A percentile compares a stretch with the other conserved stretches of the same genome.
These are phyloP conservation scores for Isoperla grammatica DNA, from an alignment of 2,888 invertebrate species.

Conservation along the genomic window DNA sequence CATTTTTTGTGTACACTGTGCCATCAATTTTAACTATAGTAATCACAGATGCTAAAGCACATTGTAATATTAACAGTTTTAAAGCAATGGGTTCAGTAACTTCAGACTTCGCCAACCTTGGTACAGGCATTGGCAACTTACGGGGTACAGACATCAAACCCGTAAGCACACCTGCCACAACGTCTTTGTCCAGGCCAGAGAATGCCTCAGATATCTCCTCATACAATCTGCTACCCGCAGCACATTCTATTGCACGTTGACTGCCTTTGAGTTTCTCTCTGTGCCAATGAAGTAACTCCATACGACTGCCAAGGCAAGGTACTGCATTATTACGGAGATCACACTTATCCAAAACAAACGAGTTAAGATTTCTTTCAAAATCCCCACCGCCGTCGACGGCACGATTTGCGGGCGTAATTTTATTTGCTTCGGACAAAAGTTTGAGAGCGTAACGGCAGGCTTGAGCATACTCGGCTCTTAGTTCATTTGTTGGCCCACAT, in stretches of 20 bases:
- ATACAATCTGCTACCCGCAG: neutral
- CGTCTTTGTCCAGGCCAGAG: conserved; percentile 9
- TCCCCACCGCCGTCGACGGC: conserved; percentile 7
- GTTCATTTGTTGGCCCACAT: conserved; percentile 21
- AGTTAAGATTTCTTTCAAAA: conserved; percentile 14
- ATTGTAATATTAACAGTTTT: conserved; percentile 15
- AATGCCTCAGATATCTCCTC: neutral
- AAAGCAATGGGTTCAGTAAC: conserved; percentile 17
- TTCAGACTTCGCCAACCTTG: neutral
- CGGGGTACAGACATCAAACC: conserved; percentile 4
- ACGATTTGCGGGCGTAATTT: neutral
- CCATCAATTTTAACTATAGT: conserved; percentile 10
- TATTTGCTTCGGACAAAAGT: conserved; percentile 3
- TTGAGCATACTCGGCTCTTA: conserved; percentile 19
- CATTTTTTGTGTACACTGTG: neutral
- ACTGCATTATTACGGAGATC: neutral
- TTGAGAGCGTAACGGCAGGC: conserved; percentile 16
- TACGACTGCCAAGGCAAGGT: conserved; percentile 12
- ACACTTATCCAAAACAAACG: neutral
- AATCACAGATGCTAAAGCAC: conserved; percentile 15
- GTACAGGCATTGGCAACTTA: neutral
- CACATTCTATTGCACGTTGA: neutral
- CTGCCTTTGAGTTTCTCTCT: neutral
- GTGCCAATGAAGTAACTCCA: conserved; percentile 18
- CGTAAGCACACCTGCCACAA: neutral